phyloP scores from a whole-genome alignment of 2,113 vertebrate species.

The Peucedramus taeniatus region DNA sequence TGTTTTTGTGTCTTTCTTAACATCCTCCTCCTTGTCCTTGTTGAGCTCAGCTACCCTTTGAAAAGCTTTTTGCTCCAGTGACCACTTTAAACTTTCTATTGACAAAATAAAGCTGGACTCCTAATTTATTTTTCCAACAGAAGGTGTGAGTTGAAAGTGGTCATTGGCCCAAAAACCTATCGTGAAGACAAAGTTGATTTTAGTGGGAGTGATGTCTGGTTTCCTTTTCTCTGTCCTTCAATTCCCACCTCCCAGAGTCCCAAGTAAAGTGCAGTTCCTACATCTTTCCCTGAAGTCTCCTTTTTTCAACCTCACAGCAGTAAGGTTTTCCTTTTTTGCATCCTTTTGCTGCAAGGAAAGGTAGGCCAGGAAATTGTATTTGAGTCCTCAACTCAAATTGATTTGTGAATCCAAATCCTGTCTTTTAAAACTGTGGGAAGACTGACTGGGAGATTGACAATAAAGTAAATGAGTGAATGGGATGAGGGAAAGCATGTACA shows the following conservation, averaged over 20 bases:
- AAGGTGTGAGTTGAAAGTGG: slow-evolving; percentile 35
- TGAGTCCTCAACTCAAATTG: background rate
- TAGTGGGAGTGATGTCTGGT: background rate
- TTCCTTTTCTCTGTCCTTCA: background rate
- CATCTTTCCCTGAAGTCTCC: background rate
- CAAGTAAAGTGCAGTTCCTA: background rate
- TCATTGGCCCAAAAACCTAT: slow-evolving; percentile 10
- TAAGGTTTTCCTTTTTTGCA: background rate
- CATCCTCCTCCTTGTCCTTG: background rate
- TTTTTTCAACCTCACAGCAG: background rate
- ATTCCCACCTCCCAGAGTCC: background rate
- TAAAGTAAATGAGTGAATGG: background rate
- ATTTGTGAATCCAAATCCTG: background rate
- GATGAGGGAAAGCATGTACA: background rate
- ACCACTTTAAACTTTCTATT: slow-evolving; percentile 32
- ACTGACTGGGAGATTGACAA: background rate
- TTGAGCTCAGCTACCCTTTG: background rate
- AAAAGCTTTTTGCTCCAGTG: slow-evolving; percentile 31
- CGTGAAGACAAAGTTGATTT: background rate
- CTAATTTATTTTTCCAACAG: background rate
- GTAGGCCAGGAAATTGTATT: background rate
- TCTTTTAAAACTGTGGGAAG: background rate
- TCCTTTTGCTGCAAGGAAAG: background rate
- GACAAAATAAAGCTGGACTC: background rate
- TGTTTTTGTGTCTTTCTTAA: background rate